Percentiles rank a stretch among this genome's conserved stretches.
Evolutionary conservation across 2,888 invertebrate species (phyloP).

Genomic region (Folsomia manolachei): DNA sequence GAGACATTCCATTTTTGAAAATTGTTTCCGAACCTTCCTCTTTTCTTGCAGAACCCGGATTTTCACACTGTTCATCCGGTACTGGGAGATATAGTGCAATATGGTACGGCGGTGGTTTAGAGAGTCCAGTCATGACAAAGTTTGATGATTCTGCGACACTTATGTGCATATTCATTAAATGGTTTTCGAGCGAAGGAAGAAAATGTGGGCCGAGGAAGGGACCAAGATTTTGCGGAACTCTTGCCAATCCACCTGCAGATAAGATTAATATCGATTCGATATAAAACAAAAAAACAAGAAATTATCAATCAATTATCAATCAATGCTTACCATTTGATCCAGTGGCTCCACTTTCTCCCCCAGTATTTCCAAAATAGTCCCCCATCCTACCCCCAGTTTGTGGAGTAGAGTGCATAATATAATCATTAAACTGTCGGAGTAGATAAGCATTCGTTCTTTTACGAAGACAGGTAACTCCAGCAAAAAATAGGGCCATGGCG

Average conservation of each 20-base stretch:
- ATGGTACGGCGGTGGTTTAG: constrained; percentile 47
- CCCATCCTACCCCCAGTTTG: constrained; percentile 11
- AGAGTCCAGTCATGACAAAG: not conserved
- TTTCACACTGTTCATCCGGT: constrained; percentile 26
- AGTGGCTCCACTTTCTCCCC: constrained; percentile 10
- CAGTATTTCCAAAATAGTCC: not conserved
- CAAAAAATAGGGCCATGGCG: constrained; percentile 44
- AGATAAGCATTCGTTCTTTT: constrained; percentile 45
- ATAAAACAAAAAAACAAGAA: too few relatives aligned
- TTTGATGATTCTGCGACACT: not conserved
- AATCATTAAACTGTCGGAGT: constrained; percentile 43
- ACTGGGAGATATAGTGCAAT: constrained; percentile 45
- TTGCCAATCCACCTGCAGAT: constrained; percentile 24
- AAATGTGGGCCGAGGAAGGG: constrained; percentile 21
- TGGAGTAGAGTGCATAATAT: constrained; percentile 34
- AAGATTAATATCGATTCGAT: constrained; percentile 20
- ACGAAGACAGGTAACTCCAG: constrained; percentile 42
- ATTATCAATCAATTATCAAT: too few relatives aligned
- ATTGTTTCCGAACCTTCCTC: too few relatives aligned
- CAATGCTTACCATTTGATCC: too few relatives aligned
- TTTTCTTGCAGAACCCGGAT: not conserved
- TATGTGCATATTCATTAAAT: constrained; percentile 18
- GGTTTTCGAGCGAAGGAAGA: constrained; percentile 29
- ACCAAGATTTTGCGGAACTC: not conserved
- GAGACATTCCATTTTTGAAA: constrained; percentile 9